Evolutionary conservation across 2,113 vertebrate genomes (phyloP).

Genomic region (Indicator maculatus): DNA sequence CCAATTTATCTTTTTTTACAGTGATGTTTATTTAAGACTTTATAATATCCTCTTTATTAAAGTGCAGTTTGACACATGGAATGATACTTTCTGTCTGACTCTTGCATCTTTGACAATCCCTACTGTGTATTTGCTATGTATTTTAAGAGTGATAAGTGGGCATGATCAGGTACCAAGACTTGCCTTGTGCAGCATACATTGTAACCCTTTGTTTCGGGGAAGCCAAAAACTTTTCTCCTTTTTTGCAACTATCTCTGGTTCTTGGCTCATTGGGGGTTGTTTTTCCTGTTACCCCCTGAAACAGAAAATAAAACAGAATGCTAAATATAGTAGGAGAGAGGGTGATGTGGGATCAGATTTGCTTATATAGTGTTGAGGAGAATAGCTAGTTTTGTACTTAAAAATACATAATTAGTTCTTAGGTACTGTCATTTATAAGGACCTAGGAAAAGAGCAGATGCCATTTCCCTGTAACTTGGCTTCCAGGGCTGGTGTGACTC

Average conservation of each 20-base stretch:
- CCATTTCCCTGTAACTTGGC: not conserved
- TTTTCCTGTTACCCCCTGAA: not conserved
- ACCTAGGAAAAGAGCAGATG: not conserved
- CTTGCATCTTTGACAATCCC: not conserved
- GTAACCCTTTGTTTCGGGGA: not conserved
- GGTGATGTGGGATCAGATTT: not conserved
- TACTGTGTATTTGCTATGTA: not conserved
- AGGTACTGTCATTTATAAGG: not conserved
- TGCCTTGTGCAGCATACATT: not conserved
- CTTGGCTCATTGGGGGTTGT: not conserved
- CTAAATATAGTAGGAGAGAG: not conserved
- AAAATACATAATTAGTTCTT: not conserved
- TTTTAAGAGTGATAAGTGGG: not conserved
- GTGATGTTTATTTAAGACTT: not conserved
- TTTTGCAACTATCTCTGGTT: not conserved
- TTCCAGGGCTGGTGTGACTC: not conserved
- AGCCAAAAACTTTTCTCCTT: not conserved
- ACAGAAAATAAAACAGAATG: not conserved
- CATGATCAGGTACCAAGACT: not conserved
- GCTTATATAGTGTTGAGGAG: not conserved
- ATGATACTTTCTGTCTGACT: not conserved
- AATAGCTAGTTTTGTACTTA: not conserved
- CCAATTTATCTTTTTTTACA: not conserved
- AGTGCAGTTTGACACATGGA: not conserved
- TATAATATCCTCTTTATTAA: not conserved